A percentile compares a stretch with the other conserved stretches of the same genome.
Conservation (phyloP, 2,113 vertebrate genomes). For the Gadus chalcogrammus region DNA sequence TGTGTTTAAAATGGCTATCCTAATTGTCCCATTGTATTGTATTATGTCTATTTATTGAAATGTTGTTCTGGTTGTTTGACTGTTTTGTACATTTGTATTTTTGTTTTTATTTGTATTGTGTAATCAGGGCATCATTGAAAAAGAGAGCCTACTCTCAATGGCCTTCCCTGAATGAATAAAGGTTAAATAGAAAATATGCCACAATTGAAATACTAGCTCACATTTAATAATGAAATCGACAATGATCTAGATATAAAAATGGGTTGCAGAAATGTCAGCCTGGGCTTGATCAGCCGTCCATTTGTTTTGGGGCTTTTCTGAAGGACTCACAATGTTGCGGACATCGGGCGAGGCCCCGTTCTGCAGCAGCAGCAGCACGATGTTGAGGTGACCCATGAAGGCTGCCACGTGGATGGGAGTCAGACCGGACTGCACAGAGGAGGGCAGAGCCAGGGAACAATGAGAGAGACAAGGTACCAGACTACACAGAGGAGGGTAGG, state of each 20-base stretch:
- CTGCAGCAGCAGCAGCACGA: slow-evolving; percentile 96
- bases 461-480: neutral
- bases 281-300: neutral
- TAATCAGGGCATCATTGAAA: no score
- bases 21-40: no score
- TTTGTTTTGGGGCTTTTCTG: neutral
- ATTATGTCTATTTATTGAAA: no score
- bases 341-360: slow-evolving; percentile 96
- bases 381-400: slow-evolving; percentile 99
- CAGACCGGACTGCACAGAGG: slow-evolving; percentile 84
- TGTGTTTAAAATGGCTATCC: no score
- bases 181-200: no score
- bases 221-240: no score
- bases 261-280: neutral
- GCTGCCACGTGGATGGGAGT: slow-evolving; percentile 98
- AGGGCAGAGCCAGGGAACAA: neutral
- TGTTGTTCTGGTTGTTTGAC: no score
- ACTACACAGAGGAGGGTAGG: neutral
- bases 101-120: no score
- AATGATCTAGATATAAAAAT: neutral
- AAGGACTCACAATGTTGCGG: slow-evolving; percentile 94
- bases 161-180: no score
- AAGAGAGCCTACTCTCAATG: no score
- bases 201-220: slow-evolving; percentile 1
- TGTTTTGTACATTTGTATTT: no score